A percentile compares a stretch with the other conserved stretches of the same genome.
Conservation (phyloP, 2,888 invertebrate species). For the Drosophila cyrtoloma region DNA sequence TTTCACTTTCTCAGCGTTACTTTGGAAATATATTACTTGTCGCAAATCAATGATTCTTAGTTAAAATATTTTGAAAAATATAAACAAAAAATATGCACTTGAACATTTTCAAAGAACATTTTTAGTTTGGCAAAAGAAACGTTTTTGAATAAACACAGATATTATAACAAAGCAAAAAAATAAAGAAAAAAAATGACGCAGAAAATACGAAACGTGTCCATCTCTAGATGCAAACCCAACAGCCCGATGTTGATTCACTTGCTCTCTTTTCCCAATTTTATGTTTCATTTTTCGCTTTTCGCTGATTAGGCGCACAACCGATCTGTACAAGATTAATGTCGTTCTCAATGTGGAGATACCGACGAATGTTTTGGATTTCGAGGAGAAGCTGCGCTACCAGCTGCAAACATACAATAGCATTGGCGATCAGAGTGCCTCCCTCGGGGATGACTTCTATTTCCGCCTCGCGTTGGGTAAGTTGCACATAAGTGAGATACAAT, state of each 20-base stretch:
- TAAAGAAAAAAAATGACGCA: too few species aligned
- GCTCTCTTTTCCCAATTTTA: background rate
- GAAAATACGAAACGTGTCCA: background rate
- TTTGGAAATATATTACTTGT: background rate
- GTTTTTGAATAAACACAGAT: background rate
- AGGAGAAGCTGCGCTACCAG: conserved; percentile 55
- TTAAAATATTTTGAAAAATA: background rate
- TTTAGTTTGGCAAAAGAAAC: background rate
- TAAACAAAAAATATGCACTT: background rate
- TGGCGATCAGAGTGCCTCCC: conserved; percentile 68
- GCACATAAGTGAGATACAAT: background rate
- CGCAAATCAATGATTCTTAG: background rate
- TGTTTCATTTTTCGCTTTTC: background rate
- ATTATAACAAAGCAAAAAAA: too few species aligned
- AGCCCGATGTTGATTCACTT: conserved; percentile 1
- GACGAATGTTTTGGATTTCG: conserved; percentile 58
- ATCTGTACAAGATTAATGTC: conserved; percentile 72
- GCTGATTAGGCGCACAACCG: conserved; percentile 68
- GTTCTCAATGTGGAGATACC: conserved; percentile 77
- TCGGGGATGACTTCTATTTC: conserved; percentile 74
- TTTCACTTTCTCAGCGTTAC: background rate
- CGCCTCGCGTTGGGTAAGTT: conserved; percentile 76
- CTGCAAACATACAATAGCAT: conserved; percentile 57
- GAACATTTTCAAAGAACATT: background rate
- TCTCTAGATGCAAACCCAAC: background rate